phyloP scores from a whole-genome alignment of 1,140 invertebrate genomes.

The Paramacrobiotus metropolitanus region DNA sequence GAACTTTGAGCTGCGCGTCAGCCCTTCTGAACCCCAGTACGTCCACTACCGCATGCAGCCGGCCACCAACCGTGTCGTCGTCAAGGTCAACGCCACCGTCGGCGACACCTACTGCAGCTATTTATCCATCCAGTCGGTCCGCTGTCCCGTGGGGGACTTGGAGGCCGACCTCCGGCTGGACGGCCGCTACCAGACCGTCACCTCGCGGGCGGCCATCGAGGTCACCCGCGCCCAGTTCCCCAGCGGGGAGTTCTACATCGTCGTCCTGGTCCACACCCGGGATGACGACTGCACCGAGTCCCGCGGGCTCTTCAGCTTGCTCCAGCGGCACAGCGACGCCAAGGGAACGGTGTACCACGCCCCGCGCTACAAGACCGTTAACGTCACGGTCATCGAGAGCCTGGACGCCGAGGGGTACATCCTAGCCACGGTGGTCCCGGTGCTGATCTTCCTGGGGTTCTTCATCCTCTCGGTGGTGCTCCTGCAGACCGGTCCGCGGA shows the following conservation, averaged over 20 bases:
- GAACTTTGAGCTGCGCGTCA: not conserved
- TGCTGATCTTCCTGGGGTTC: conserved; percentile 3
- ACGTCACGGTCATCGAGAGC: conserved; percentile 21
- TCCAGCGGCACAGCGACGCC: not conserved
- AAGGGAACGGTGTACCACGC: conserved; percentile 20
- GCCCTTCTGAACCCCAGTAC: conserved; percentile 27
- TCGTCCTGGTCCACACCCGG: conserved; percentile 49
- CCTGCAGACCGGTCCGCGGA: conserved; percentile 4
- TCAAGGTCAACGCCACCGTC: conserved; percentile 17
- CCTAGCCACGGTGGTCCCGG: not conserved
- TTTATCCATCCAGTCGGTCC: not conserved
- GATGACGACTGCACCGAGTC: conserved; percentile 35
- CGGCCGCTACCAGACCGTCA: conserved; percentile 1
- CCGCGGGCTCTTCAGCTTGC: not conserved
- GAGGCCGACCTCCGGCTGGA: not conserved
- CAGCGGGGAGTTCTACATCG: conserved; percentile 43
- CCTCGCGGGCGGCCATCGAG: not conserved
- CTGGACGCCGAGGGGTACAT: not conserved
- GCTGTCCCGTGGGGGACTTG: not conserved
- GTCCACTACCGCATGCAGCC: conserved; percentile 28
- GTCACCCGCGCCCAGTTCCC: conserved; percentile 29
- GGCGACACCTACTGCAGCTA: not conserved
- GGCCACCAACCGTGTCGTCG: conserved; percentile 32
- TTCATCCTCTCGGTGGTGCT: conserved; percentile 2
- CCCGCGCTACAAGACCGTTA: conserved; percentile 29